These are phyloP conservation scores for Ormyrus rosae DNA, from an alignment of 2,888 invertebrate genomes.

Conservation along the genomic window DNA sequence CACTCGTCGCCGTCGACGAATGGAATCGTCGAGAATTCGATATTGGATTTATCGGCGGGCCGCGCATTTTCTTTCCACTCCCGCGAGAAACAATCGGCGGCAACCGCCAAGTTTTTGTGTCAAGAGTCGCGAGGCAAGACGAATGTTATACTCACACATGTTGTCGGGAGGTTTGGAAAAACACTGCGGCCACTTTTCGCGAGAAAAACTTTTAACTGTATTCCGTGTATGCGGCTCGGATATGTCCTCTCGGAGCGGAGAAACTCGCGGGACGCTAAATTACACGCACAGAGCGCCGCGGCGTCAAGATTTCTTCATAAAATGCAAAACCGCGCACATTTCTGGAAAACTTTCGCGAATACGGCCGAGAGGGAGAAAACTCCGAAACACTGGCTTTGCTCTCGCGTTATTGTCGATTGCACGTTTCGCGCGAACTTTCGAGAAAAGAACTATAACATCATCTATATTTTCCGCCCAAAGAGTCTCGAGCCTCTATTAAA, in stretches of 20 bases:
- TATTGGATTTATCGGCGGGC: not conserved
- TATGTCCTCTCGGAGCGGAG: not conserved
- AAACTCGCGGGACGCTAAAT: constrained; percentile 20
- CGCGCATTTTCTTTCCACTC: not conserved
- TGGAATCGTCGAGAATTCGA: not conserved
- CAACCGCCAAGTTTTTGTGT: not conserved
- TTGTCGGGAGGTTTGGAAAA: not conserved
- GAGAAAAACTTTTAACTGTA: constrained; percentile 15
- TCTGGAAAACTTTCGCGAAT: not conserved
- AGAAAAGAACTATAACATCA: no score
- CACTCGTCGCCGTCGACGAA: not conserved
- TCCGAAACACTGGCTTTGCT: not conserved
- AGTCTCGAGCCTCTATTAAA: no score
- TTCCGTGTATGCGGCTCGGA: not conserved
- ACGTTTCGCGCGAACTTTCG: not conserved
- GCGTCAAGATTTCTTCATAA: constrained; percentile 29
- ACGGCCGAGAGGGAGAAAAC: not conserved
- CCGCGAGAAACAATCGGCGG: not conserved
- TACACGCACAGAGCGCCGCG: not conserved
- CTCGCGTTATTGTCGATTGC: not conserved
- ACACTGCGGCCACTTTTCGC: not conserved
- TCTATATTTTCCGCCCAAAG: no score
- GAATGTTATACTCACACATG: constrained; percentile 31
- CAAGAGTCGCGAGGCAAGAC: not conserved
- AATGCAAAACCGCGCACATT: constrained; percentile 20